Percentiles rank a stretch among this genome's conserved stretches.
phyloP scores from a whole-genome alignment of 2,113 vertebrate species.

The Paracanthobrama guichenoti region DNA sequence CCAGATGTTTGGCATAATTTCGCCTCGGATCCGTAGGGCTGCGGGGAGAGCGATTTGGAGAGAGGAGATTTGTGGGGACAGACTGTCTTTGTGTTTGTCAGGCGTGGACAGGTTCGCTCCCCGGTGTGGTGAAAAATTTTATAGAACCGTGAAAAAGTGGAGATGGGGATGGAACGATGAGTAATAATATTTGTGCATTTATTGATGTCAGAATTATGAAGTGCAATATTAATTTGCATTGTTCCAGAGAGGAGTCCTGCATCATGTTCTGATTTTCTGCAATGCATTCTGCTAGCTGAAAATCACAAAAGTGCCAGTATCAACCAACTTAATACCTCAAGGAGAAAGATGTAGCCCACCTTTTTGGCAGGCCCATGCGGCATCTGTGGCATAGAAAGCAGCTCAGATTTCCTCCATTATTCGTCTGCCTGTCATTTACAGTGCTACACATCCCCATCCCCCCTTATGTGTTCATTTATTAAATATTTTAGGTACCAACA shows the following conservation, averaged over 20 bases:
- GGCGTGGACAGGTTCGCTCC: constrained; percentile 55
- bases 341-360: background rate
- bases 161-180: constrained; percentile 6
- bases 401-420: background rate
- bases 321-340: constrained; percentile 14
- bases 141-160: constrained; percentile 33
- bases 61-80: constrained; percentile 57
- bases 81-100: constrained; percentile 58
- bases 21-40: constrained; percentile 26
- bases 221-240: constrained; percentile 37
- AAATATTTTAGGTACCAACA: background rate
- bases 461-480: background rate
- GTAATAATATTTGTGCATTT: constrained; percentile 36
- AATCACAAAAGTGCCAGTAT: background rate
- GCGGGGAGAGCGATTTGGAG: constrained; percentile 49
- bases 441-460: background rate
- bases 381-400: constrained; percentile 2
- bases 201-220: constrained; percentile 33
- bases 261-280: constrained; percentile 2
- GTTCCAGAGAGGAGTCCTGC: constrained; percentile 23
- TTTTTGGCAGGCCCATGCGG: constrained; percentile 8
- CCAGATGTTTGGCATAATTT: constrained; percentile 68
- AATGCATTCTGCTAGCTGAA: background rate
- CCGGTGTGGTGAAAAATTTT: constrained; percentile 41
- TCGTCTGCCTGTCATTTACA: background rate